Conservation (phyloP, 2,113 vertebrate genomes). For the Accipiter virgatus region DNA sequence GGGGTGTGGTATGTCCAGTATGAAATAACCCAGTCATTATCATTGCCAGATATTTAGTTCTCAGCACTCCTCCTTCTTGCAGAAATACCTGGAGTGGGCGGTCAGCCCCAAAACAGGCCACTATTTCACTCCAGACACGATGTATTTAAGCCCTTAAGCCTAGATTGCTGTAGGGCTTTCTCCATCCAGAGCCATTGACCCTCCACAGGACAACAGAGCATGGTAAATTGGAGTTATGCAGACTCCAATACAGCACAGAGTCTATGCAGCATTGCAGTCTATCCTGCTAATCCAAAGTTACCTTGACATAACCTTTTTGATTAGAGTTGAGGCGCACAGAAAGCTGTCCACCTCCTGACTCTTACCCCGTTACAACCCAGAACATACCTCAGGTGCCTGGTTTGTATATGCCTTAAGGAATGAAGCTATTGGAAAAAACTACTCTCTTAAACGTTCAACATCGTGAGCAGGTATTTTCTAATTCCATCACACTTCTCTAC, state of each 20-base stretch:
- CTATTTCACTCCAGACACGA: not conserved
- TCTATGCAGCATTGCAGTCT: not conserved
- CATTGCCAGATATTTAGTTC: not conserved
- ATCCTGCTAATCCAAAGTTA: not conserved
- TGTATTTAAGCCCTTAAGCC: not conserved
- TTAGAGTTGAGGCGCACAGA: not conserved
- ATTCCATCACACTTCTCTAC: not conserved
- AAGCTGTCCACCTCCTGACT: not conserved
- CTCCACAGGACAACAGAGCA: not conserved
- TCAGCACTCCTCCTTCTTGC: not conserved
- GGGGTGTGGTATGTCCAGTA: not conserved
- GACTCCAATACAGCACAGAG: too few species aligned
- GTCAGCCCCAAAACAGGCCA: not conserved
- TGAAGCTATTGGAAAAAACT: not conserved
- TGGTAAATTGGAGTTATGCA: fast-evolving
- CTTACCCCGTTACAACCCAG: not conserved
- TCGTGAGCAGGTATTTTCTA: not conserved
- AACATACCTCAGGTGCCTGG: not conserved
- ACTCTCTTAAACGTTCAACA: not conserved
- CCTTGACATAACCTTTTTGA: not conserved
- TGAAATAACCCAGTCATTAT: not conserved
- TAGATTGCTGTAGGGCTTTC: not conserved
- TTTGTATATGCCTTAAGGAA: not conserved
- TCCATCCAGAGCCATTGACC: not conserved
- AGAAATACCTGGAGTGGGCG: not conserved